Base-by-base conservation (phyloP, 2,113 vertebrate genomes). In the Tamias sibiricus region DNA sequence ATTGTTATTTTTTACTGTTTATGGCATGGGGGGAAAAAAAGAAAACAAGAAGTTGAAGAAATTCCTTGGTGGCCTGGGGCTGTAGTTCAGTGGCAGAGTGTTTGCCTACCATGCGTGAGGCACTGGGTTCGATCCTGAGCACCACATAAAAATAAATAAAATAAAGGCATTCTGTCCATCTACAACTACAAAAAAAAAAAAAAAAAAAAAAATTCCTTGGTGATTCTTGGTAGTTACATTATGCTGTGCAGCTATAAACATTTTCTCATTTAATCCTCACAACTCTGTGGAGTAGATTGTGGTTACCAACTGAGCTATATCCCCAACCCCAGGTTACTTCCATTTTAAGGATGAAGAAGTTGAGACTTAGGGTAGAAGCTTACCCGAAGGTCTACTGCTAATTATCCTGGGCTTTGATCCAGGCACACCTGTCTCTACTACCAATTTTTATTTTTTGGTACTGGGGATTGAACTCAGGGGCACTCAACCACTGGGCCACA, bases 1-100 rank as follows among this genome's bases (percentile, higher is more conserved):
- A n/a, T 49, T 90, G 44, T 54, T 80, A 54, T 81, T 91, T 91
- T 82, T 80, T n/a, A n/a, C n/a, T n/a, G n/a, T n/a, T n/a, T 85
- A 76, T 64, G 59, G 4, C 40, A 12, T 90, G 52, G 47, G 49
- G n/a, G n/a, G n/a, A n/a, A n/a, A n/a, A 20, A 64, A 35, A 77
- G 30, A 77, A 37, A 6, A 76, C 1, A n/a, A 52, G 85, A 82
- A 88, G 19, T 37, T 92, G 42, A 95, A 68, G 62, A 82, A 88
- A 91, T n/a, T n/a, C n/a, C n/a, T n/a, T n/a, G n/a, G n/a, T n/a
- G n/a, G n/a, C n/a, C n/a, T n/a, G n/a, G n/a, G n/a, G n/a, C n/a
- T n/a, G n/a, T n/a, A n/a, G n/a, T n/a, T n/a, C n/a, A n/a, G n/a
- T n/a, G n/a, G n/a, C n/a, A n/a, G n/a, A n/a, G n/a, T n/a, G n/a